Evolutionary conservation across 2,888 invertebrate genomes (phyloP).

Genomic region (Drosophila nr. medialis): DNA sequence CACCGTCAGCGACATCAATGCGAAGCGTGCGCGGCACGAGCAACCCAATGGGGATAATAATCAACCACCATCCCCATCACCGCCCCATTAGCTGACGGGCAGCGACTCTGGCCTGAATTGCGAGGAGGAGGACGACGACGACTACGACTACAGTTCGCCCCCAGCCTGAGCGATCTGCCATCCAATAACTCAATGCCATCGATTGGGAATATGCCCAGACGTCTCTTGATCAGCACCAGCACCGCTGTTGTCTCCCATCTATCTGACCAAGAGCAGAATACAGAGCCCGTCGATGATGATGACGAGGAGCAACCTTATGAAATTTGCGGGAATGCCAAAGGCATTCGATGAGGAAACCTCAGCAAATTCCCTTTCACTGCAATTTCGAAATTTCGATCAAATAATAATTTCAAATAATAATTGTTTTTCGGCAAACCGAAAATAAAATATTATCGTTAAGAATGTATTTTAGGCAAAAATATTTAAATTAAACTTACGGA

Average conservation of each 20-base stretch:
- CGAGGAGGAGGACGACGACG: constrained; percentile 23
- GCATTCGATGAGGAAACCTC: too few relatives aligned
- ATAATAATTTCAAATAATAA: too few relatives aligned
- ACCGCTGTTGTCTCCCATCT: constrained; percentile 65
- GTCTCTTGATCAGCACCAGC: constrained; percentile 63
- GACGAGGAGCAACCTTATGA: not conserved
- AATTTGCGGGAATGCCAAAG: too few relatives aligned
- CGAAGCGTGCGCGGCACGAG: constrained; percentile 24
- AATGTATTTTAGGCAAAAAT: too few relatives aligned
- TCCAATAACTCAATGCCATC: constrained; percentile 19
- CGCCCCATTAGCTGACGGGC: constrained; percentile 2
- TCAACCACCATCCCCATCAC: constrained; percentile 26
- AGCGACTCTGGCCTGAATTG: constrained; percentile 55
- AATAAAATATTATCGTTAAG: too few relatives aligned
- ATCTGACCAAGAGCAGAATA: constrained; percentile 7
- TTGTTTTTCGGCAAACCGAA: too few relatives aligned
- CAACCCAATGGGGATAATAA: constrained; percentile 11
- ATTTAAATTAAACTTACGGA: too few relatives aligned
- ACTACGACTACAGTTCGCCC: constrained; percentile 16
- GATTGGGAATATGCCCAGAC: constrained; percentile 60
- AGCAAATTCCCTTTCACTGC: too few relatives aligned
- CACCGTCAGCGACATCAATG: not conserved
- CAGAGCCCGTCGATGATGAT: not conserved
- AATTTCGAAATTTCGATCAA: too few relatives aligned
- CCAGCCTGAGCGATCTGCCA: constrained; percentile 33